Conservation (phyloP, 1,140 invertebrate species). For the Heliconius congener region DNA sequence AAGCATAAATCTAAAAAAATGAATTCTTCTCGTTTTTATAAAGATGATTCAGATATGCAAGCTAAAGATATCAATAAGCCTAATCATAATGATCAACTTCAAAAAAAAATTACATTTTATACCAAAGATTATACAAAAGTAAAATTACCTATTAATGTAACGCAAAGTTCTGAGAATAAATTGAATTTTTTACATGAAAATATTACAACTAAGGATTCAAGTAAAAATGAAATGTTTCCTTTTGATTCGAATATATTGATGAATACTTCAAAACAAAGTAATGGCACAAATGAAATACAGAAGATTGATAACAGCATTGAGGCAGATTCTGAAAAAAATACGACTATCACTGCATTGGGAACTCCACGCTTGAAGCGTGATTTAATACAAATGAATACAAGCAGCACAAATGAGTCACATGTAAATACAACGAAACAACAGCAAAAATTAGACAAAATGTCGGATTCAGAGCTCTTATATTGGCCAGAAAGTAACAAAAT, state of each 20-base stretch:
- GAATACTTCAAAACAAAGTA: neutral
- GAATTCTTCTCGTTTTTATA: conserved; percentile 21
- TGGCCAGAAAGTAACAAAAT: conserved; percentile 56
- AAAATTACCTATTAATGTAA: neutral
- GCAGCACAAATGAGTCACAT: conserved; percentile 32
- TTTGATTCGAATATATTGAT: neutral
- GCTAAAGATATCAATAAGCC: neutral
- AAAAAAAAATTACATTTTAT: neutral
- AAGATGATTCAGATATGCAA: conserved; percentile 12
- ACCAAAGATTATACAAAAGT: neutral
- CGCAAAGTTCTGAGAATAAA: neutral
- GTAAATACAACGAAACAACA: conserved; percentile 21
- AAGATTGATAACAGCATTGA: conserved; percentile 67
- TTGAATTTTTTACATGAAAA: neutral
- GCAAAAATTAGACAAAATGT: conserved; percentile 36
- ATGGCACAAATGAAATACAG: neutral
- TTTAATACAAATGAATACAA: no score
- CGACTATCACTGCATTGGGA: neutral
- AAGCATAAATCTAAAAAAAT: conserved; percentile 58
- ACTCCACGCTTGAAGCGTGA: neutral
- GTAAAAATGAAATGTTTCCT: neutral
- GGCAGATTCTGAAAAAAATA: conserved; percentile 47
- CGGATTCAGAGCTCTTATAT: conserved; percentile 54
- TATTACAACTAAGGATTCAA: neutral
- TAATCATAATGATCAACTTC: neutral